These are phyloP conservation scores for Cygnus atratus DNA, from an alignment of 2,113 vertebrate genomes.

Conservation along the genomic window DNA sequence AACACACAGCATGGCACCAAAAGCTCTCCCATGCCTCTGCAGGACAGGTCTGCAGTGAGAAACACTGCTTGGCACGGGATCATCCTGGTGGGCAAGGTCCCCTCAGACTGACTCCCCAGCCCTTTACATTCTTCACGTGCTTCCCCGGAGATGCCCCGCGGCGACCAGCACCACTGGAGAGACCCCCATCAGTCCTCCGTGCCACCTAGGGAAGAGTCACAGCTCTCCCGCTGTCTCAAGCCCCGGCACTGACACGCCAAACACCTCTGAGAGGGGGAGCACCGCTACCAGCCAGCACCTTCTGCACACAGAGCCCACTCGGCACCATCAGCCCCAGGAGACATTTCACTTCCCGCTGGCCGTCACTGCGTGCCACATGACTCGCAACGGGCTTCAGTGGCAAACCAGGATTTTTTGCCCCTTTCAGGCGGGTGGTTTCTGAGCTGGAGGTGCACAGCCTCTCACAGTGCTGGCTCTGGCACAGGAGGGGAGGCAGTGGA, in stretches of 20 bases:
- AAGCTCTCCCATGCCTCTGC: rapidly evolving
- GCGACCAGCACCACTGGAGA: background rate
- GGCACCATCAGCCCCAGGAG: background rate
- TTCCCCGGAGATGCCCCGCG: background rate
- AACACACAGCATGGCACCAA: rapidly evolving
- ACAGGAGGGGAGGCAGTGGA: background rate
- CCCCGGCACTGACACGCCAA: background rate
- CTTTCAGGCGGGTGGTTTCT: background rate
- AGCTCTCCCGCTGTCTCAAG: background rate
- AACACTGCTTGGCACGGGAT: background rate
- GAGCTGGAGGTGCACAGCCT: background rate
- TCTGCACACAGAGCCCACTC: background rate
- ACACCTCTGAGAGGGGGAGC: background rate
- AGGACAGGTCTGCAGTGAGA: background rate
- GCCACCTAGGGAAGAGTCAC: background rate
- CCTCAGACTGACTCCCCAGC: background rate
- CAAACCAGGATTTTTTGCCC: background rate
- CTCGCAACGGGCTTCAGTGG: background rate
- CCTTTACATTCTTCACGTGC: background rate
- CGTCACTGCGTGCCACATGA: rapidly evolving
- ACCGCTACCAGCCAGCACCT: background rate
- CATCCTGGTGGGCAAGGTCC: background rate
- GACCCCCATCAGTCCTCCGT: background rate
- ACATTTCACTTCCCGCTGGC: background rate
- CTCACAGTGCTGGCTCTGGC: background rate